Percentiles rank a stretch among this genome's conserved stretches.
Evolutionary conservation across 2,113 vertebrate genomes (phyloP).

Genomic region (Baryphthengus martii): DNA sequence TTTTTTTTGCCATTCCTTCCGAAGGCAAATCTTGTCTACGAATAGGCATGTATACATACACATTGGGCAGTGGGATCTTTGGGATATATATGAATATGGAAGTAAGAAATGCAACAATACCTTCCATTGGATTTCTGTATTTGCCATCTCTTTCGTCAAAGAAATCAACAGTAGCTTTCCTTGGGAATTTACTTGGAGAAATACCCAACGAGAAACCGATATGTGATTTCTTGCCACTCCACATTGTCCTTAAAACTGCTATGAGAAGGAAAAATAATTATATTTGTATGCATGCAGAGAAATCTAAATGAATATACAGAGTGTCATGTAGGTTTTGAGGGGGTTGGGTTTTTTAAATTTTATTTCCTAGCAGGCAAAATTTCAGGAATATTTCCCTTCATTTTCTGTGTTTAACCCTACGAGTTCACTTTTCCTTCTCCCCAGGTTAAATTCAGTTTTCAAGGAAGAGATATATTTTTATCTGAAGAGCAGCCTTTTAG

Average conservation of each 20-base stretch:
- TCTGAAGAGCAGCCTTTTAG: neutral
- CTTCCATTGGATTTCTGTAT: neutral
- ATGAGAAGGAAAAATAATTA: neutral
- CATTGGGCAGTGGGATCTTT: neutral
- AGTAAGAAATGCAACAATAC: neutral
- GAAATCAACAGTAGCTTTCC: neutral
- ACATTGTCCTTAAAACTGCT: neutral
- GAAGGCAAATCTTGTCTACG: neutral
- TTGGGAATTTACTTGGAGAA: neutral
- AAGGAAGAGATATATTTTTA: neutral
- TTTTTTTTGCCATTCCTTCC: neutral
- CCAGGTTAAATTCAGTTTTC: neutral
- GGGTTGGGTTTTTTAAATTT: neutral
- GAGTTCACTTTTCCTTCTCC: neutral
- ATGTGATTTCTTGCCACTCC: neutral
- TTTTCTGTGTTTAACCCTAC: neutral
- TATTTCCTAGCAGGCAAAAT: neutral
- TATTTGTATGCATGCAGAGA: neutral
- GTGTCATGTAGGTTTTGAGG: fast-evolving
- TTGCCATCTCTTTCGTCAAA: neutral
- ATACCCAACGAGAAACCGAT: neutral
- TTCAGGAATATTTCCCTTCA: neutral
- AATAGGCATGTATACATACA: neutral
- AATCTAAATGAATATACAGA: neutral
- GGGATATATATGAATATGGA: neutral